A percentile compares a stretch with the other conserved stretches of the same genome.
Conservation (phyloP, 1,140 invertebrate species). For the Bathynomus jamesi region DNA sequence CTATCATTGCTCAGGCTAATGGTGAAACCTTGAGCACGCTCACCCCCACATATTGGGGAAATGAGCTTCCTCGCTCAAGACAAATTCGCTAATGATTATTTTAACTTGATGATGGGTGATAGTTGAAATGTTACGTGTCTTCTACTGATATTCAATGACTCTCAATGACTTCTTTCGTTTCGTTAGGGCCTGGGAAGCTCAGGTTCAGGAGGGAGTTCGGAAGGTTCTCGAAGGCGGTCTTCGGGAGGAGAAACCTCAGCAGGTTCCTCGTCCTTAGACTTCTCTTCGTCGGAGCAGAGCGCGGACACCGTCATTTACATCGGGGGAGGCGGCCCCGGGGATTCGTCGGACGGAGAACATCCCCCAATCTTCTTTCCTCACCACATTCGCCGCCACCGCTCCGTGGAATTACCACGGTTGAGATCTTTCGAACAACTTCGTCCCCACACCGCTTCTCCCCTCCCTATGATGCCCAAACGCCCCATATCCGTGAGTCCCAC, state of each 20-base stretch:
- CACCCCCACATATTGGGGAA: too few species aligned
- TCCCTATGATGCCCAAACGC: slow-evolving; percentile 21
- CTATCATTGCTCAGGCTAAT: too few species aligned
- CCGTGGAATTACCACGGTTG: slow-evolving; percentile 20
- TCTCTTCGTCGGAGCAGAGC: slow-evolving; percentile 83
- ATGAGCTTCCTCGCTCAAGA: too few species aligned
- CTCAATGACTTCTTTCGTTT: too few species aligned
- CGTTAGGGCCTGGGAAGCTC: not conserved
- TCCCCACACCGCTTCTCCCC: slow-evolving; percentile 31
- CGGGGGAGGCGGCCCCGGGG: slow-evolving; percentile 62
- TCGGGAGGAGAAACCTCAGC: slow-evolving; percentile 33
- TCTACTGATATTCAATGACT: too few species aligned
- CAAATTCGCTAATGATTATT: too few species aligned
- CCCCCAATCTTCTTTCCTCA: slow-evolving; percentile 48
- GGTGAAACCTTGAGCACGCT: too few species aligned
- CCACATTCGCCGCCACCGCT: slow-evolving; percentile 25
- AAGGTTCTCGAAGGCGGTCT: slow-evolving; percentile 24
- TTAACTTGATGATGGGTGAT: not conserved
- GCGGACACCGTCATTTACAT: slow-evolving; percentile 95
- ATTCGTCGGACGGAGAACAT: slow-evolving; percentile 82
- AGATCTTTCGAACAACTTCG: slow-evolving; percentile 33
- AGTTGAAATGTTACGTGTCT: too few species aligned
- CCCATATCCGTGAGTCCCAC: slow-evolving; percentile 33
- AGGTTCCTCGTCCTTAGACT: slow-evolving; percentile 68
- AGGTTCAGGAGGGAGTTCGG: slow-evolving; percentile 33